Base-by-base conservation (phyloP, 2,888 invertebrate species). In the Choreutis nemorana region DNA sequence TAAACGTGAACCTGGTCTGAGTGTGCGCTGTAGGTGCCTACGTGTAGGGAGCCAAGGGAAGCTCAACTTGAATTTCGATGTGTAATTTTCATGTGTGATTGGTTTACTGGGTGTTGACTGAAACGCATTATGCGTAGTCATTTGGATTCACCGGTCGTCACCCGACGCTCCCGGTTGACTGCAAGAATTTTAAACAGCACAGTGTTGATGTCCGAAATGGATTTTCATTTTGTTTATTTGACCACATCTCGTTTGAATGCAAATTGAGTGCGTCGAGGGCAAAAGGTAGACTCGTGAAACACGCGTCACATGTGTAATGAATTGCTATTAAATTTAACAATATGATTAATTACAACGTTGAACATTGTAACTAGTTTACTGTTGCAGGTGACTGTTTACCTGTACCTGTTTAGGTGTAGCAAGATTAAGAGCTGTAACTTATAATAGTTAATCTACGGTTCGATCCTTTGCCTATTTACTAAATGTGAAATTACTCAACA, bases 161-260 rank as follows among this genome's bases (percentile, higher is more conserved):
- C 30, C 26, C 34, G 31, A 36, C 37, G 42, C 42, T 38, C 44
- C 37, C 38, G 44, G 37, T 36, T 36, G 30, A 36, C 44, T 47
- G 36, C 26, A 40, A 42, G 53, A 50, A 51, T 54, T 50, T 54
- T 48, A 52, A 54, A 47, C 41, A 51, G 44, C 30, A 30, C 38
- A 36, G 40, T 42, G 44, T 38, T 42, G 45, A 45, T 44, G 51
- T 44, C 42, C 42, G 34, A 43, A 42, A 41, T 37, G 35, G 40
- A 42, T 48, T 52, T 54, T 48, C 43, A 45, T 49, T 50, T 44
- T 38, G 33, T 55, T 56, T 53, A 54, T 55, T 51, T 50, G 50
- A 48, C 47, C 50, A 48, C 46, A 46, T 50, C 47, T 57, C 53
- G 53, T 57, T 57, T 55, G 46, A 43, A 64, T 59, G 52, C 44